Base-by-base conservation (phyloP, 1,140 invertebrate genomes). In the Euwallacea fornicatus region DNA sequence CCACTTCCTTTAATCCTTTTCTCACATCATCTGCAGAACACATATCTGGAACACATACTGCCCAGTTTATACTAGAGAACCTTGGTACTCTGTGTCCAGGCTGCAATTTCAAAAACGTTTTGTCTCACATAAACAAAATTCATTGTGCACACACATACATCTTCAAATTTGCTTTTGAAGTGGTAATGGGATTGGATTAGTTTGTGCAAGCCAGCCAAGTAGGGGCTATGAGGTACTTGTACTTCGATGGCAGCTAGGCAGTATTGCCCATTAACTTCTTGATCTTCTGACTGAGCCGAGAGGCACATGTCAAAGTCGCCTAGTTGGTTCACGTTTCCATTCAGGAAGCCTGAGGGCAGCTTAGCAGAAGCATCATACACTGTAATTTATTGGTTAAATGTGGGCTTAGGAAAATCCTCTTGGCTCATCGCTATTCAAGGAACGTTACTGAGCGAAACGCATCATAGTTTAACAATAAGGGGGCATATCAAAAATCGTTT, bases 251-350 rank as follows among this genome's bases (percentile, higher is more conserved):
- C 84, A 0, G 86, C 83, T 10, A 89, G 78, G 76, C 88, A 89
- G 76, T 89, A 89, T 74, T 88, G 84, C 11, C 87, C 87, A 0
- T 75, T 68, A 43, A 83, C 76, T 6, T 69, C 42, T 11, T 81
- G 70, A 0, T 86, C 74, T 41, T 76, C 67, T 0, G 82, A 79
- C 3, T 78, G 80, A 7, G 82, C 81, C 59, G 76, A 79, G n/a
- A 88, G 75, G 74, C 88, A 88, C 73, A 87, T 83, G 79, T 88
- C 87, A 72, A 86, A 88, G 76, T 89, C 88, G 6, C 88, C 87
- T 33, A 86, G 84, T 74, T 88, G 87, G 74, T 88, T 88, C 0
- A 84, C 81, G 74, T 89, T 89, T 1, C 88, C 88, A 72, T 83
- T 87, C 4, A 89, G 76, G 42, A 88, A 80, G 11, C 87, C 87